A percentile compares a stretch with the other conserved stretches of the same genome.
Conservation (phyloP, 2,888 invertebrate species). For the Synanthedon vespiformis region DNA sequence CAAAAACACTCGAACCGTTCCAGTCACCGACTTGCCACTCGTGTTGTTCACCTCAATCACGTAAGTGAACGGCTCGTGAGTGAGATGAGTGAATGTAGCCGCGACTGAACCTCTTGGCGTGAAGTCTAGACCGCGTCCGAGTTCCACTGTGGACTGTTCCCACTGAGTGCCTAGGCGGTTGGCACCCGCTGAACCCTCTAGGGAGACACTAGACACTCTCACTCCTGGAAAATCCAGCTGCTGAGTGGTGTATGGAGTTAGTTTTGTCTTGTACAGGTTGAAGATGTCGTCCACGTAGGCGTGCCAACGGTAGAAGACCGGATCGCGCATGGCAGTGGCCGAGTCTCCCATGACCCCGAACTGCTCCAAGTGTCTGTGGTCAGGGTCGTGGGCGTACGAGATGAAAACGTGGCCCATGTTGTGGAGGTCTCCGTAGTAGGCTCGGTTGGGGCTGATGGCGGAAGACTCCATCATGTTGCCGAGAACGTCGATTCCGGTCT, state of each 20-base stretch:
- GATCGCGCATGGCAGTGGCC: constrained; percentile 88
- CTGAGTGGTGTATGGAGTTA: constrained; percentile 73
- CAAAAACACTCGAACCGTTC: constrained; percentile 78
- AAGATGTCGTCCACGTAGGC: constrained; percentile 83
- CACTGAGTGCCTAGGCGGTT: constrained; percentile 79
- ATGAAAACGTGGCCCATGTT: constrained; percentile 86
- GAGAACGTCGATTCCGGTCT: constrained; percentile 79
- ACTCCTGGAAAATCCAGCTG: constrained; percentile 74
- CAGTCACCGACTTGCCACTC: constrained; percentile 51
- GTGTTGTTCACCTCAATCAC: constrained; percentile 73
- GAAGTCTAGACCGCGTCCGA: constrained; percentile 86
- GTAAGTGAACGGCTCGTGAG: constrained; percentile 75
- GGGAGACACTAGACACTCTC: constrained; percentile 67
- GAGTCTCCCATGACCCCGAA: constrained; percentile 88
- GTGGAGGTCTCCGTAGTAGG: constrained; percentile 83
- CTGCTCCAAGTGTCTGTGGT: constrained; percentile 79
- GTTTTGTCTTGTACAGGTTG: constrained; percentile 77
- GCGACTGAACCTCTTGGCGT: constrained; percentile 79
- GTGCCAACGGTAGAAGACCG: constrained; percentile 89
- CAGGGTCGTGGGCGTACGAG: constrained; percentile 84
- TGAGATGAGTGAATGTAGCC: constrained; percentile 78
- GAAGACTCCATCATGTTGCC: constrained; percentile 85
- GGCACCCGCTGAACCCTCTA: constrained; percentile 61
- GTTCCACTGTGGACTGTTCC: constrained; percentile 83
- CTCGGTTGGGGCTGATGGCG: constrained; percentile 75